Base-by-base conservation (phyloP, 2,113 vertebrate species). In the Parus major region DNA sequence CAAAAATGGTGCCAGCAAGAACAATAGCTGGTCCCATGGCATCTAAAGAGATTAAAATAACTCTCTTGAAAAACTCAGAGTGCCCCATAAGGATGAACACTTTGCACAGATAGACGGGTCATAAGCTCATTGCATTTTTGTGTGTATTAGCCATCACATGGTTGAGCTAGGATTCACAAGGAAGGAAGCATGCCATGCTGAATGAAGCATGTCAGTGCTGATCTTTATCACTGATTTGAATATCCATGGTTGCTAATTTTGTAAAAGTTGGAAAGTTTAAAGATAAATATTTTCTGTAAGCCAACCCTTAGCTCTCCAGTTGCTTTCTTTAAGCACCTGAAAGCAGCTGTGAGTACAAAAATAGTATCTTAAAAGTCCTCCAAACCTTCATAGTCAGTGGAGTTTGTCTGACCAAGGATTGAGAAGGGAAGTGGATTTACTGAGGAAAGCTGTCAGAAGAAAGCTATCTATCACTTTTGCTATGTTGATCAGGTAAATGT, bases 1-100 rank as follows among this genome's bases (percentile, higher is more conserved):
- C 76, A 88, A 66, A 96, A 95, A 81, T 68, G 85, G 90, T 96
- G 85, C 90, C 87, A 95, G n/a, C 5, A 4, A 75, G 94, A 95
- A 90, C 95, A 97, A 95, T 96, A 95, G 93, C 76, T 93, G 64
- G 79, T 80, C 87, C 90, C 94, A 88, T 96, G 94, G 87, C 88
- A 96, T 92, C 85, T 93, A 86, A 95, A 90, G 92, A 83, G 96
- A 94, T 96, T 96, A 94, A 93, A 97, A 97, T 97, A 96, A 92
- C 88, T 94, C 82, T 92, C 57, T 90, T 88, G 25, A 75, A 86
- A 71, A 64, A 59, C 36, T 78, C 77, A 15, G 50, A 78, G 66
- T 93, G 61, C 80, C 83, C 83, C 85, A 82, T 95, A 91, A 94
- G 92, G 93, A 82, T 91, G 84, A 96, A 93, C 82, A 60, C 91